These are phyloP conservation scores for Archips crataeganus DNA, from an alignment of 2,888 invertebrate genomes.

Conservation along the genomic window DNA sequence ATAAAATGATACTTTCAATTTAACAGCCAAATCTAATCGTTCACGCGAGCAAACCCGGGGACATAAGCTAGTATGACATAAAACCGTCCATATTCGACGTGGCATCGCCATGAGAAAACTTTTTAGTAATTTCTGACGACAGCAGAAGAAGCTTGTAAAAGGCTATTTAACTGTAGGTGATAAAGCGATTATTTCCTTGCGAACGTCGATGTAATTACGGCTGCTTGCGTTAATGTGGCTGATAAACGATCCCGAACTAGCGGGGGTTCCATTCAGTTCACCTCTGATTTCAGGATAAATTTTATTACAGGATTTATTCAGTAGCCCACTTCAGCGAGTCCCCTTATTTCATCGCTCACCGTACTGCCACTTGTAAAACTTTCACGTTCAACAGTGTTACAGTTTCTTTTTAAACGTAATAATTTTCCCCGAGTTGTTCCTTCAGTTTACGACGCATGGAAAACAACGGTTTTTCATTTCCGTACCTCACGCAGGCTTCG, in stretches of 20 bases:
- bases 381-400: conserved; percentile 31
- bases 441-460: conserved; percentile 14
- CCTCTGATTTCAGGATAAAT: conserved; percentile 35
- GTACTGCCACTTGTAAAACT: conserved; percentile 26
- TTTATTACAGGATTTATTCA: conserved; percentile 27
- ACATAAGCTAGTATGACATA: background rate
- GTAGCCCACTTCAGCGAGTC: conserved; percentile 12
- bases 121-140: background rate
- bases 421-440: conserved; percentile 31
- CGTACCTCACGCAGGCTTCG: conserved; percentile 21
- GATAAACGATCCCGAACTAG: conserved; percentile 21
- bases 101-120: background rate
- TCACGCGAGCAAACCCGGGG: background rate
- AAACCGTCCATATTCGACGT: background rate
- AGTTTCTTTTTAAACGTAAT: conserved; percentile 33
- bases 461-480: conserved; percentile 37
- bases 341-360: conserved; percentile 20
- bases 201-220: conserved; percentile 14
- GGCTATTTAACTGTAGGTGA: background rate
- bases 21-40: no score
- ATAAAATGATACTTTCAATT: no score
- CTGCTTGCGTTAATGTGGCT: conserved; percentile 9
- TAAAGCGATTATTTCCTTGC: conserved; percentile 6
- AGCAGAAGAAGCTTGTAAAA: background rate
- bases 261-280: conserved; percentile 19